Conservation (phyloP, 2,797 vertebrate genomes). For the Tarsius wallacei region DNA sequence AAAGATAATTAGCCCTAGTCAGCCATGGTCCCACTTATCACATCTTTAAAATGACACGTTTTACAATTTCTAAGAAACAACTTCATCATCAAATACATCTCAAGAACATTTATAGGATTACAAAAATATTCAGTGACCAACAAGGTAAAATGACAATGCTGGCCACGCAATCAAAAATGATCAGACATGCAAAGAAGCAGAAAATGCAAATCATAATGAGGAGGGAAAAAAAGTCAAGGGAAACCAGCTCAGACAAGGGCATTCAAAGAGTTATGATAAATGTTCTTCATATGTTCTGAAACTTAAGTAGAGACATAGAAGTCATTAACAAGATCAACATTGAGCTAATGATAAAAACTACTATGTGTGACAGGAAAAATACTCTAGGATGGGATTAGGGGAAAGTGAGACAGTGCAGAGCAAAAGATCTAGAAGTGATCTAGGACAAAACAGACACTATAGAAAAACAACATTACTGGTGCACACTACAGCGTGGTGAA, state of each 20-base stretch:
- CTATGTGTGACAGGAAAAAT: conserved; percentile 30
- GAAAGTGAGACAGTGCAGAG: conserved; percentile 7
- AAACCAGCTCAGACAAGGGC: not conserved
- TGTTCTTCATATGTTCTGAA: conserved; percentile 6
- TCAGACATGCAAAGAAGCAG: not conserved
- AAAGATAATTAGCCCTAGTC: not conserved
- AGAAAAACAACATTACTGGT: not conserved
- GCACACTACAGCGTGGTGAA: not conserved
- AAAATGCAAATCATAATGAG: not conserved
- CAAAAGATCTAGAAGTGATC: conserved; percentile 30
- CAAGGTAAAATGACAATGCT: conserved; percentile 7
- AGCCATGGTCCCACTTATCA: not conserved
- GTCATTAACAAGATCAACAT: conserved; percentile 35
- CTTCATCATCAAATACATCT: not conserved
- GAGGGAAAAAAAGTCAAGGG: conserved; percentile 21
- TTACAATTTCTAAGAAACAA: conserved; percentile 35
- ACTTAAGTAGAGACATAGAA: conserved; percentile 9
- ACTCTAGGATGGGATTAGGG: not conserved
- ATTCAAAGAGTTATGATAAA: not conserved
- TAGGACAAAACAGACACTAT: conserved; percentile 25
- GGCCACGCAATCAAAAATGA: conserved; percentile 5
- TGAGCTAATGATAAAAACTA: conserved; percentile 31
- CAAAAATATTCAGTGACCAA: not conserved
- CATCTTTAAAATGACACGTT: conserved; percentile 23
- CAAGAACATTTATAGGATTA: not conserved